phyloP scores from a whole-genome alignment of 53 echinoderm and acorn worm genomes.

The Stichopus horrens region DNA sequence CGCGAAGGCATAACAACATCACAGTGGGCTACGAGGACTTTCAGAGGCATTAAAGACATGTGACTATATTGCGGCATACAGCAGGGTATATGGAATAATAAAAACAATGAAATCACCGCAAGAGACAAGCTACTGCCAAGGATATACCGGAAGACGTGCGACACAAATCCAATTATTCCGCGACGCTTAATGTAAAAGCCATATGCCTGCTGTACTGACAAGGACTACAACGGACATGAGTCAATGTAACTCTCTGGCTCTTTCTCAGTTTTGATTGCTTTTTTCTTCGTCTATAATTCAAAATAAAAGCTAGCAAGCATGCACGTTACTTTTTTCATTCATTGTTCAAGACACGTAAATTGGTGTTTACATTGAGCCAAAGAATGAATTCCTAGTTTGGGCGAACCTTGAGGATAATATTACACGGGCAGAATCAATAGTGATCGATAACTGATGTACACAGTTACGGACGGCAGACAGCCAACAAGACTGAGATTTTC shows the following conservation, averaged over 20 bases:
- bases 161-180: neutral
- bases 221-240: neutral
- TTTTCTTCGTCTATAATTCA: neutral
- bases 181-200: neutral
- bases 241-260: too few relatives aligned
- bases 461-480: neutral
- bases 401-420: conserved; percentile 41
- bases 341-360: neutral
- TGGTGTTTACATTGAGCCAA: conserved; percentile 5
- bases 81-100: neutral
- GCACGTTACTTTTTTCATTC: neutral
- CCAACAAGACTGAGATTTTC: neutral
- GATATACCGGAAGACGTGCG: neutral
- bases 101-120: neutral
- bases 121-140: neutral
- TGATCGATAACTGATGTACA: conserved; percentile 30
- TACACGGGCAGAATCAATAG: conserved; percentile 21
- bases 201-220: neutral
- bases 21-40: too few relatives aligned
- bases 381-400: conserved; percentile 10
- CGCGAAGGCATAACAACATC: too few relatives aligned
- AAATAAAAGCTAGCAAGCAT: neutral
- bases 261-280: too few relatives aligned
- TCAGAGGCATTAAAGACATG: too few relatives aligned
- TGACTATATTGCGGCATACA: too few relatives aligned